Evolutionary conservation across 1,140 invertebrate species (phyloP).

Genomic region (Heliconius congener): DNA sequence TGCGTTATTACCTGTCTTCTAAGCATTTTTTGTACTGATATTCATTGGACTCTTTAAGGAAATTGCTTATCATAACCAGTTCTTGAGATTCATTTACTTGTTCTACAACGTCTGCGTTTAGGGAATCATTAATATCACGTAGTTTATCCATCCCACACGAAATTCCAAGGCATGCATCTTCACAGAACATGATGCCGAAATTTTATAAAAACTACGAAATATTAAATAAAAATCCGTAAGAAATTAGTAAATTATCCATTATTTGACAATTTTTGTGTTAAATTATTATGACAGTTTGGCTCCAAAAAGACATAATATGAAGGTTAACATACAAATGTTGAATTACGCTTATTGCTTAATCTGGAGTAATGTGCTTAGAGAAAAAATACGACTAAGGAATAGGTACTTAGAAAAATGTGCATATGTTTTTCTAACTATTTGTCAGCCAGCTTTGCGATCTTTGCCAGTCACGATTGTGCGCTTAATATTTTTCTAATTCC

Average conservation of each 20-base stretch:
- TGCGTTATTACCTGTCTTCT: constrained; percentile 56
- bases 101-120: constrained; percentile 62
- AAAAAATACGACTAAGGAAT: too few relatives aligned
- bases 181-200: constrained; percentile 45
- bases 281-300: not conserved
- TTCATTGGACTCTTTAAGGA: constrained; percentile 61
- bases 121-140: constrained; percentile 46
- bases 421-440: too few relatives aligned
- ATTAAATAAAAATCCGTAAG: not conserved
- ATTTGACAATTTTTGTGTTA: not conserved
- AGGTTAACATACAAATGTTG: not conserved
- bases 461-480: too few relatives aligned
- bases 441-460: too few relatives aligned
- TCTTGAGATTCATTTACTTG: constrained; percentile 64
- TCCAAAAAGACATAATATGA: not conserved
- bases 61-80: constrained; percentile 60
- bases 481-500: too few relatives aligned
- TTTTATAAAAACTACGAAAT: not conserved
- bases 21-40: constrained; percentile 61
- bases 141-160: constrained; percentile 47
- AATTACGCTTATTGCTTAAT: not conserved
- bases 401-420: too few relatives aligned
- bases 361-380: too few relatives aligned
- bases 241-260: not conserved
- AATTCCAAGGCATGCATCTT: constrained; percentile 49